These are phyloP conservation scores for Neoarius graeffei DNA, from an alignment of 2,113 vertebrate species.

Conservation along the genomic window DNA sequence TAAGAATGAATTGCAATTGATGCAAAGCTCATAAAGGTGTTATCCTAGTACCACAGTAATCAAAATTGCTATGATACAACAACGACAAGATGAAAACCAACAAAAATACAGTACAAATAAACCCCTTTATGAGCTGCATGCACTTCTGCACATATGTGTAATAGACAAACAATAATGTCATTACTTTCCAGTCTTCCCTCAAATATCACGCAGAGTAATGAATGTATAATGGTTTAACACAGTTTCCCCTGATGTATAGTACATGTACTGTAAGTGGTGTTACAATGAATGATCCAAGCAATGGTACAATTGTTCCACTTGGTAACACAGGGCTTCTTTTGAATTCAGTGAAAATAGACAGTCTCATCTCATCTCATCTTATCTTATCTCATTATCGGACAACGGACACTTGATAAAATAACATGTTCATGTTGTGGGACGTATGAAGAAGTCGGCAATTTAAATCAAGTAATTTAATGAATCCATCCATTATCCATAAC, in stretches of 20 bases:
- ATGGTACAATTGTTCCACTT: too few relatives aligned
- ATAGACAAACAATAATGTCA: neutral
- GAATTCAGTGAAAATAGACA: neutral
- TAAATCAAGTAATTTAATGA: neutral
- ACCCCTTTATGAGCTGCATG: neutral
- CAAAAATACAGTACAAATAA: too few relatives aligned
- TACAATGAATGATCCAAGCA: too few relatives aligned
- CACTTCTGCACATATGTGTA: neutral
- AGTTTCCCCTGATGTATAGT: neutral
- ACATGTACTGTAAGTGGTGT: too few relatives aligned
- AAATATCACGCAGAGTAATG: neutral
- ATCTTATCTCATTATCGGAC: too few relatives aligned
- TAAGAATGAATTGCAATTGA: too few relatives aligned
- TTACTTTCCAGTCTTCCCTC: neutral
- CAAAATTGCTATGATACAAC: too few relatives aligned
- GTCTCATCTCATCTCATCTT: too few relatives aligned
- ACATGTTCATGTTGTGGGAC: neutral
- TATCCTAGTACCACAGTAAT: too few relatives aligned
- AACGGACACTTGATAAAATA: neutral
- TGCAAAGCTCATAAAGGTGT: too few relatives aligned
- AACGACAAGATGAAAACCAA: too few relatives aligned
- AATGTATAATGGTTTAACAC: neutral
- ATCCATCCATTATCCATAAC: too few relatives aligned
- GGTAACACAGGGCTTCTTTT: neutral
- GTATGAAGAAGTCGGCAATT: neutral